These are phyloP conservation scores for Centropristis striata DNA, from an alignment of 2,113 vertebrate species.

Conservation along the genomic window DNA sequence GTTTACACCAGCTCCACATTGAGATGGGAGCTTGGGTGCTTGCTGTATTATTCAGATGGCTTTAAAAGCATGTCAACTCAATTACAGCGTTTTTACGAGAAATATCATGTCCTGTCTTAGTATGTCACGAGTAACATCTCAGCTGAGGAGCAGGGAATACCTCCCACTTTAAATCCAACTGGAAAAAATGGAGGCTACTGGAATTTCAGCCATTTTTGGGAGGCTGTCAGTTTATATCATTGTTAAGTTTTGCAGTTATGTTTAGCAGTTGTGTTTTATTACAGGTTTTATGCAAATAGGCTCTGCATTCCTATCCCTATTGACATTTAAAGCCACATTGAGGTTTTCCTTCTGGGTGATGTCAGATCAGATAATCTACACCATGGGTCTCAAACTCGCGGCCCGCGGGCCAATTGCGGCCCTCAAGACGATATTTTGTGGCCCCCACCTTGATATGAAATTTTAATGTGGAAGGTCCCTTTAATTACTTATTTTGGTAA, in stretches of 20 bases:
- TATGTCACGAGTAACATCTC: slow-evolving; percentile 57
- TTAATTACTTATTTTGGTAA: too few species aligned
- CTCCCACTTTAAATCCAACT: slow-evolving; percentile 5
- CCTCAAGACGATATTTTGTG: too few species aligned
- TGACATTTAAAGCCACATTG: slow-evolving; percentile 12
- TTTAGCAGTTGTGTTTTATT: slow-evolving; percentile 25
- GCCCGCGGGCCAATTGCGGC: too few species aligned
- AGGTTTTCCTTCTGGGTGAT: not conserved
- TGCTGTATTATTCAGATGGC: slow-evolving; percentile 79
- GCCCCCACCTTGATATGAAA: too few species aligned
- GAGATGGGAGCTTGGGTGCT: slow-evolving; percentile 47
- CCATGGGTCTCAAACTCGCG: slow-evolving; percentile 4
- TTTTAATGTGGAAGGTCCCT: too few species aligned
- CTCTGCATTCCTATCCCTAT: slow-evolving; percentile 6
- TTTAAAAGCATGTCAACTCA: slow-evolving; percentile 83
- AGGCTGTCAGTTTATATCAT: slow-evolving; percentile 34
- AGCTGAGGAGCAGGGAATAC: slow-evolving; percentile 25
- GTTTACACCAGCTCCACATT: slow-evolving; percentile 65
- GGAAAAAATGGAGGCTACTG: not conserved
- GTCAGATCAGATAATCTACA: not conserved
- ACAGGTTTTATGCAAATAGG: slow-evolving; percentile 22
- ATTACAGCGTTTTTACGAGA: slow-evolving; percentile 74
- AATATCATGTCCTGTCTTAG: slow-evolving; percentile 66
- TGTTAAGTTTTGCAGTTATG: slow-evolving; percentile 1
- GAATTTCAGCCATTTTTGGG: not conserved